phyloP scores from a whole-genome alignment of 2,113 vertebrate genomes.

The Melanotaenia duboulayi region DNA sequence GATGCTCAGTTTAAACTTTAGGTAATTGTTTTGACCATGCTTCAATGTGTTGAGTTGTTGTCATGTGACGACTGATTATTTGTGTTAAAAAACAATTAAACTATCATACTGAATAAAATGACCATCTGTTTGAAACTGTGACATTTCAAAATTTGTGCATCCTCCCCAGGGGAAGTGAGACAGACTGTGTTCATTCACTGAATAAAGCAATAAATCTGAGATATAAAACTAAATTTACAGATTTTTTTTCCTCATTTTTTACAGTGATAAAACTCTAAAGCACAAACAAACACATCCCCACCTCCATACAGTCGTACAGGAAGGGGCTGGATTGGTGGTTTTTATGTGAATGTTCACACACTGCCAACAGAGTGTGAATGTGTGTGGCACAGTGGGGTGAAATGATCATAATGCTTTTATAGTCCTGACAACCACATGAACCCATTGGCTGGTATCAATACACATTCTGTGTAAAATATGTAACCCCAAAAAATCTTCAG shows the following conservation, averaged over 20 bases:
- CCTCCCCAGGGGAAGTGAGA: no score
- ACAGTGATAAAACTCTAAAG: neutral
- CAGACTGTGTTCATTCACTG: neutral
- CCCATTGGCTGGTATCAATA: neutral
- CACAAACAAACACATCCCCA: neutral
- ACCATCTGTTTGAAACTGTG: neutral
- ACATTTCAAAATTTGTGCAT: neutral
- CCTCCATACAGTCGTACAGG: neutral
- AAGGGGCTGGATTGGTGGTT: neutral
- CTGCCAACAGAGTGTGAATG: neutral
- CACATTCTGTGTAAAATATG: neutral
- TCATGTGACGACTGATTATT: no score
- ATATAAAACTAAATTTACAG: neutral
- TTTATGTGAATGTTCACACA: neutral
- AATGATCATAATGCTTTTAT: neutral
- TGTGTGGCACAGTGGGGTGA: neutral
- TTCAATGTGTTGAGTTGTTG: no score
- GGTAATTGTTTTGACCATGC: no score
- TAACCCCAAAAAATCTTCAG: neutral
- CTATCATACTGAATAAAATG: no score
- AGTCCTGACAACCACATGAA: neutral
- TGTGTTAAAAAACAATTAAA: no score
- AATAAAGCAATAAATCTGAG: neutral
- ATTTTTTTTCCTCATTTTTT: neutral
- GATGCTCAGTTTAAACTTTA: no score